Evolutionary conservation across 2,113 vertebrate genomes (phyloP).

Genomic region (Cinclus cinclus): DNA sequence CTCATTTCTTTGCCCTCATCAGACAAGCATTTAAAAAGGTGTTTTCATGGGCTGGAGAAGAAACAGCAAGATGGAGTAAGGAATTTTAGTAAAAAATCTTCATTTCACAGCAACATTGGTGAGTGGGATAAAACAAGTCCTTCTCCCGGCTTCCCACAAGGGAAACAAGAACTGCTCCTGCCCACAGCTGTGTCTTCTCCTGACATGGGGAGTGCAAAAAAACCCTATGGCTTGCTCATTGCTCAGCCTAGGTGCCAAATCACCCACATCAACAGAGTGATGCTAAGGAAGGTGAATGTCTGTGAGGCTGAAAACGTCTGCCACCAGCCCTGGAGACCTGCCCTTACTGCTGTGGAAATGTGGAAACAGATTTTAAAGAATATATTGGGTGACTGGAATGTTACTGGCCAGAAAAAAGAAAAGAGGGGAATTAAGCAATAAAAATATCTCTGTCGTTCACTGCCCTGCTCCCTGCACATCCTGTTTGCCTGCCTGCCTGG

Average conservation of each 20-base stretch:
- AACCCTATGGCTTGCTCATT: not conserved
- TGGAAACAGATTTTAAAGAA: not conserved
- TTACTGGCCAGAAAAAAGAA: not conserved
- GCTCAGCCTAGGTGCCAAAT: not conserved
- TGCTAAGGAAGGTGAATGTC: not conserved
- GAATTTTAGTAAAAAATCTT: not conserved
- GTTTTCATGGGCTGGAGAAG: not conserved
- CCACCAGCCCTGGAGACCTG: not conserved
- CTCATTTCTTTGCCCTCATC: not conserved
- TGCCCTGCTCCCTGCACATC: not conserved
- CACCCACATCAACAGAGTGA: not conserved
- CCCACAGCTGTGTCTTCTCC: not conserved
- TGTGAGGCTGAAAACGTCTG: not conserved
- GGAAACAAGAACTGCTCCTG: not conserved
- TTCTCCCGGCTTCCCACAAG: not conserved
- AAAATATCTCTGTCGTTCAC: not conserved
- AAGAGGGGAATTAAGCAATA: not conserved
- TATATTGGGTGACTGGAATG: not conserved
- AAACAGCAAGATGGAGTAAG: not conserved
- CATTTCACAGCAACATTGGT: not conserved
- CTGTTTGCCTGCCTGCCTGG: not conserved
- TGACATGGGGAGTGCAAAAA: not conserved
- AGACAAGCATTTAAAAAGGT: not conserved
- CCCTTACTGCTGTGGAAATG: not conserved
- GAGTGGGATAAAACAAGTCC: fast-evolving